A percentile compares a stretch with the other conserved stretches of the same genome.
Evolutionary conservation across 2,113 vertebrate species (phyloP).

Genomic region (Upupa epops): DNA sequence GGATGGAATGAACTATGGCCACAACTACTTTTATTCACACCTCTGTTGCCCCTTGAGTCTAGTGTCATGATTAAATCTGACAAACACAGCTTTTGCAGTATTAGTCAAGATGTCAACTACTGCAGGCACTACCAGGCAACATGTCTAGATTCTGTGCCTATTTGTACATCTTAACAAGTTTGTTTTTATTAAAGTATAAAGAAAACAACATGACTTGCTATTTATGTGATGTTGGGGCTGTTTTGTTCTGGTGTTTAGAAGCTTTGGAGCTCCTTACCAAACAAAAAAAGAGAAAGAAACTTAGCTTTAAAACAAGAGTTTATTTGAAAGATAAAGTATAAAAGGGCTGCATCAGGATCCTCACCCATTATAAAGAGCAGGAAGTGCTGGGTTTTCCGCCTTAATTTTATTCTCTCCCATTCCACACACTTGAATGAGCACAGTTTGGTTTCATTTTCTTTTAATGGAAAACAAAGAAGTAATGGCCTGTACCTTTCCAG

Average conservation of each 20-base stretch:
- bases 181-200: background rate
- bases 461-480: conserved; percentile 56
- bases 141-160: background rate
- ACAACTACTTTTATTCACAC: background rate
- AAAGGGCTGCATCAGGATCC: conserved; percentile 18
- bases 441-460: conserved; percentile 59
- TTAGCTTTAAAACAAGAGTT: background rate
- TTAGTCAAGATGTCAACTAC: conserved; percentile 21
- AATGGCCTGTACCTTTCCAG: conserved; percentile 42
- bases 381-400: conserved; percentile 14
- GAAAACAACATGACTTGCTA: background rate
- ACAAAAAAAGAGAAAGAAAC: background rate
- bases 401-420: conserved; percentile 40
- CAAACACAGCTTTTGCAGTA: background rate
- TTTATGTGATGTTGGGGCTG: background rate
- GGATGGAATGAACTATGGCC: conserved; percentile 13
- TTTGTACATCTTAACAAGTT: background rate
- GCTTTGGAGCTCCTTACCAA: background rate
- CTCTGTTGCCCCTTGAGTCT: background rate
- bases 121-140: background rate
- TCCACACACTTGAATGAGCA: conserved; percentile 30
- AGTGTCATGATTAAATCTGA: conserved; percentile 16
- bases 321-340: conserved; percentile 16
- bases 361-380: background rate
- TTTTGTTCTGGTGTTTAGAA: background rate